Evolutionary conservation across 2,888 invertebrate species (phyloP), one percentile per base, ranked within the genome.

Genomic region (Philhelius pedissequus): DNA sequence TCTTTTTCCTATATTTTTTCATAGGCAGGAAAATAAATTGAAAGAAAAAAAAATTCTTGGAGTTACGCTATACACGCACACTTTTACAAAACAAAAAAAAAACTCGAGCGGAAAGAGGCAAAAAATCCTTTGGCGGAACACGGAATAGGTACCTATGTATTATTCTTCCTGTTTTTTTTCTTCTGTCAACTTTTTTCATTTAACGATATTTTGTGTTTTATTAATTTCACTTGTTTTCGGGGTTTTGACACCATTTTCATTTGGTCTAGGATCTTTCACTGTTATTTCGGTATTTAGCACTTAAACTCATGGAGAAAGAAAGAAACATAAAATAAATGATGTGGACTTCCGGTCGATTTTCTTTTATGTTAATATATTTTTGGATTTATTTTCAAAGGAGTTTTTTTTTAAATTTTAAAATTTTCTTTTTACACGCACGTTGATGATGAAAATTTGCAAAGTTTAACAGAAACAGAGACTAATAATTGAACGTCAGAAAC

Each of bases 21-120:
- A 22, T 50, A 52, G 69, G 74, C 73, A 83, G 52, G 84, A 69
- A 79, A 74, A 75, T 76, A 30, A 56, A 50, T 60, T 32, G 35
- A 62, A 70, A 71, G 15, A 74, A 43, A 68, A 43, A 68, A 45
- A 74, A 52, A n/a, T 22, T 43, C 35, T 38, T 68, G 32, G 52
- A 13, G 68, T 58, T 54, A 60, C 62, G 71, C 76, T 43, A 60
- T 54, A 74, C 83, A 76, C 73, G 25, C 77, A 83, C 81, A 86
- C 78, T 86, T 81, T 32, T 60, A 84, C 69, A 74, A 22, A 56
- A 62, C 43, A 79, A 75, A 60, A 64, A 62, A 48, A 62, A 79
- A 78, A 73, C 43, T 68, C 58, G 22, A 86, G 79, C 75, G 52
- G 75, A 74, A 78, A 69, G 69, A 64, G 38, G 18, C 20, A 54